These are phyloP conservation scores for Amphipyra berbera DNA, from an alignment of 2,888 invertebrate species.

Conservation along the genomic window DNA sequence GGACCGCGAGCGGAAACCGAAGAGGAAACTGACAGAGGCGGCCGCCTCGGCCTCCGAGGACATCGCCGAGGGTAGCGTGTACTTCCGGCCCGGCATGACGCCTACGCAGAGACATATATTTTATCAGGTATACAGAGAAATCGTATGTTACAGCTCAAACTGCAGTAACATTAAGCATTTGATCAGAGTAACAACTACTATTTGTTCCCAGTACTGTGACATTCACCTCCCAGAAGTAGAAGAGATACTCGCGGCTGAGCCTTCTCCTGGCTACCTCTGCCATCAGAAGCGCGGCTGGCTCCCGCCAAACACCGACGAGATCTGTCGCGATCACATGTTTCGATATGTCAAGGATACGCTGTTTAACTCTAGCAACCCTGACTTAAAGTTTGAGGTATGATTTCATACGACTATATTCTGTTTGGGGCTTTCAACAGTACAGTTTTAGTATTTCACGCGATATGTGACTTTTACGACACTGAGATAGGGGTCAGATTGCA, in stretches of 20 bases:
- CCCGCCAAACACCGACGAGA: constrained; percentile 92
- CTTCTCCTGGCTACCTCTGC: constrained; percentile 91
- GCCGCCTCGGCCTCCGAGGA: constrained; percentile 62
- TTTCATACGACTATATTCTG: too few species aligned
- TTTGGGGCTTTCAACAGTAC: too few species aligned
- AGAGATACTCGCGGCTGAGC: constrained; percentile 91
- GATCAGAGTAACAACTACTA: neutral
- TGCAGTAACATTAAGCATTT: too few species aligned
- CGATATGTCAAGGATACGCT: constrained; percentile 89
- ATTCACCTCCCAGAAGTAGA: constrained; percentile 94
- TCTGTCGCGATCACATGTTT: constrained; percentile 93
- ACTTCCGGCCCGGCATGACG: constrained; percentile 91
- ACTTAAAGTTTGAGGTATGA: constrained; percentile 75
- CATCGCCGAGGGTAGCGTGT: constrained; percentile 74
- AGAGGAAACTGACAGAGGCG: constrained; percentile 49
- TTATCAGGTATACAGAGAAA: constrained; percentile 92
- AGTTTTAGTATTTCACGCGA: too few species aligned
- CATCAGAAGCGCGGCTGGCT: constrained; percentile 95
- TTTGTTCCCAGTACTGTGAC: constrained; percentile 92
- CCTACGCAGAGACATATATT: constrained; percentile 97
- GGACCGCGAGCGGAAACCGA: constrained; percentile 69
- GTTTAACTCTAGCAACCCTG: constrained; percentile 72
- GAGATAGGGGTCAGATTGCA: too few species aligned
- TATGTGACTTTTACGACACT: too few species aligned
- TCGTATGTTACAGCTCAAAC: too few species aligned